Base-by-base conservation (phyloP, 2,797 vertebrate genomes). In the Helicolenus hilgendorfi region DNA sequence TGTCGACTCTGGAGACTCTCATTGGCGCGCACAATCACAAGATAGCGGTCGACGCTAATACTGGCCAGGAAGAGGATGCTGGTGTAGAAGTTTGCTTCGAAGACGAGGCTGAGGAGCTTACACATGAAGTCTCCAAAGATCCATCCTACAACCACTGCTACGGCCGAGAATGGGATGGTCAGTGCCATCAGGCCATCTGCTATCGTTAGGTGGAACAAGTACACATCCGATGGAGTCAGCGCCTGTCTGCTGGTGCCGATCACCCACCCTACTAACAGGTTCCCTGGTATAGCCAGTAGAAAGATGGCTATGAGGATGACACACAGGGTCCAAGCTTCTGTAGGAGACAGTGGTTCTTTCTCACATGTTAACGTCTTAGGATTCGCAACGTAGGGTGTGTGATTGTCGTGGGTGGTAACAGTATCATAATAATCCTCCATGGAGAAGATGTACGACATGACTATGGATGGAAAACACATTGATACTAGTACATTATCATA, bases 21-120 rank as follows among this genome's bases (percentile, higher is more conserved):
- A 3, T 80, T 84, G 62, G 97, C 91, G 0, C 13, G 91, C 36
- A 98, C 97, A 0, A 98, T 97, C 38, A 95, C 96, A 4, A 96
- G 91, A 26, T 97, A 98, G 4, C 97, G 97, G 13, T 98, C 97
- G 0, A 98, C 26, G 76, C 98, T 98, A 18, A 98, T 98, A 9
- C 97, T 98, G 3, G 93, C 96, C 80, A 98, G 88, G 78, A 98
- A 97, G 63, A 98, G 88, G 71, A 98, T 97, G 92, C 97, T 97
- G 91, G 96, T 98, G 94, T 97, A 97, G 94, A 98, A 97, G 91
- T 96, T 98, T 1, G 95, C 84, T 3, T 97, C 96, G 1, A 86
- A 82, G 27, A 96, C 2, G 1, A 98, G 36, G 84, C 18, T 95
- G 68, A 97, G 63, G 18, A 97, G 0, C 68, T 97, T 98, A 89